These are phyloP conservation scores for Myripristis murdjan DNA, from an alignment of 2,797 vertebrate species.

Conservation along the genomic window DNA sequence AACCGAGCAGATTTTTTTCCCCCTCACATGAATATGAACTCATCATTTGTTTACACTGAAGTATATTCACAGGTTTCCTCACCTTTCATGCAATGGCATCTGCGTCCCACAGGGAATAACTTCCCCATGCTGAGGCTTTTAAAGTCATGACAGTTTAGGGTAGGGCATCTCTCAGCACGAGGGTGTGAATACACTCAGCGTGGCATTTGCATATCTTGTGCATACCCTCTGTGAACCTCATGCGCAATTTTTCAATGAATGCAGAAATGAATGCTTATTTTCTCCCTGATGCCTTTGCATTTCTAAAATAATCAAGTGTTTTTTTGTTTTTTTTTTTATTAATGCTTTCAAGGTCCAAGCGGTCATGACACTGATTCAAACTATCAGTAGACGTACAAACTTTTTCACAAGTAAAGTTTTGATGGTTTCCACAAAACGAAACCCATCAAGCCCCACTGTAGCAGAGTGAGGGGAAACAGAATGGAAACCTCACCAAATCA, in stretches of 20 bases:
- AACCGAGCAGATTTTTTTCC: too few relatives aligned
- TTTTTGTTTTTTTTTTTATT: not conserved
- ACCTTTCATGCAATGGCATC: not conserved
- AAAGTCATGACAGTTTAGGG: conserved; percentile 20
- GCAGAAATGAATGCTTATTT: not conserved
- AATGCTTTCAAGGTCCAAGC: not conserved
- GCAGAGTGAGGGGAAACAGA: too few relatives aligned
- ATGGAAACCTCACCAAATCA: too few relatives aligned
- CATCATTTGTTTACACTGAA: not conserved
- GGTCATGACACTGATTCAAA: too few relatives aligned
- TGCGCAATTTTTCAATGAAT: not conserved
- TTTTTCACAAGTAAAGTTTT: too few relatives aligned
- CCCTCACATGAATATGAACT: too few relatives aligned
- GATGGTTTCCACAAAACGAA: too few relatives aligned
- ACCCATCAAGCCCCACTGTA: too few relatives aligned
- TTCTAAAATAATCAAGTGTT: not conserved
- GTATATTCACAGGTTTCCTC: not conserved
- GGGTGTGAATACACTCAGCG: not conserved
- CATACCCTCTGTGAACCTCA: conserved; percentile 26
- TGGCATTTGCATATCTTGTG: too few relatives aligned
- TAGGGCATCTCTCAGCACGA: not conserved
- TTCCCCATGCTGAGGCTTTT: conserved; percentile 7
- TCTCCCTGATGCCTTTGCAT: not conserved
- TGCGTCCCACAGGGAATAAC: not conserved
- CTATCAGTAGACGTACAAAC: too few relatives aligned